These are phyloP conservation scores for Poeciliopsis prolifica DNA, from an alignment of 2,113 vertebrate species.

Conservation along the genomic window DNA sequence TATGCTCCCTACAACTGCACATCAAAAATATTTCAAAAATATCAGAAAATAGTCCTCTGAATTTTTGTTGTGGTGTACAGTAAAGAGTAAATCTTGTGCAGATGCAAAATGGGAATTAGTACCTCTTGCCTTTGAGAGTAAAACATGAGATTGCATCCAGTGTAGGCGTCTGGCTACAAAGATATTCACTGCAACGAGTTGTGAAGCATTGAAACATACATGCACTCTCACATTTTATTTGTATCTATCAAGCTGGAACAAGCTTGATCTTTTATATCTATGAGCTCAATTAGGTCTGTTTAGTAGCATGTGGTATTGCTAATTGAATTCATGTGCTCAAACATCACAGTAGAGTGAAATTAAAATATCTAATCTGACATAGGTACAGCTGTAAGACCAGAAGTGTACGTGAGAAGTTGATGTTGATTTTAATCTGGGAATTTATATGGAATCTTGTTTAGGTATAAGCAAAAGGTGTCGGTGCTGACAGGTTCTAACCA, in stretches of 20 bases:
- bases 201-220: not conserved
- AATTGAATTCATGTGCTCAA: not conserved
- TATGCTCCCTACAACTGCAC: not conserved
- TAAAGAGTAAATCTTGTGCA: too few relatives aligned
- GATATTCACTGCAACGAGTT: not conserved
- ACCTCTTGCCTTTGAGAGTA: not conserved
- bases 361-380: not conserved
- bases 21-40: not conserved
- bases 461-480: not conserved
- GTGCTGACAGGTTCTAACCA: not conserved
- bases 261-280: not conserved
- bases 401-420: too few relatives aligned
- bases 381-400: too few relatives aligned
- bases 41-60: too few relatives aligned
- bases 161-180: not conserved
- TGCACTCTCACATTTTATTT: not conserved
- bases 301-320: not conserved
- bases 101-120: too few relatives aligned
- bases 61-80: too few relatives aligned
- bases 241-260: not conserved
- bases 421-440: too few relatives aligned
- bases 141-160: not conserved
- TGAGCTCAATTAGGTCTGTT: not conserved
- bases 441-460: not conserved
- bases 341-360: not conserved